Conservation (phyloP, 2,797 vertebrate species). For the Hypotaenidia philippensis region DNA sequence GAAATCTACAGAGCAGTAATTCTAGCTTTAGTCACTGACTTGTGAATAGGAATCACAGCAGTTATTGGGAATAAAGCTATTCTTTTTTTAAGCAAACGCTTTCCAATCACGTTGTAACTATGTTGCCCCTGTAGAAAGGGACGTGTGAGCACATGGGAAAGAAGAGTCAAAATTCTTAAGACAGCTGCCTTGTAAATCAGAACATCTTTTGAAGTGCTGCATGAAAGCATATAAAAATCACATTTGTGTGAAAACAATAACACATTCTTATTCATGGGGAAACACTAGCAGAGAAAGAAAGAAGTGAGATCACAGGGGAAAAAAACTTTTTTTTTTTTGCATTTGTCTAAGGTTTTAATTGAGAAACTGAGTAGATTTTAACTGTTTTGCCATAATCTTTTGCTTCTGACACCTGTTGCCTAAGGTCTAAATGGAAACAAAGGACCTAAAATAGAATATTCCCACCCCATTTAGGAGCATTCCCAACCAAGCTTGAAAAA, state of each 20-base stretch:
- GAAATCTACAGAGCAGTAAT: neutral
- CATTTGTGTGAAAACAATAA: neutral
- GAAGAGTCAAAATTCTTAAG: neutral
- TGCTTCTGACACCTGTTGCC: neutral
- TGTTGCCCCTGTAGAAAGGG: neutral
- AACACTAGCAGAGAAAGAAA: neutral
- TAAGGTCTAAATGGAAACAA: neutral
- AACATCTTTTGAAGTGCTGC: neutral
- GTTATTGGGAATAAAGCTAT: neutral
- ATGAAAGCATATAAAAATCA: neutral
- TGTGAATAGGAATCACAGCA: neutral
- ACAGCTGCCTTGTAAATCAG: neutral
- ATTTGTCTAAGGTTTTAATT: neutral
- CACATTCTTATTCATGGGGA: neutral
- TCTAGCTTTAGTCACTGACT: neutral
- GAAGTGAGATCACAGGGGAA: neutral
- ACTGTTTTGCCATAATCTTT: neutral
- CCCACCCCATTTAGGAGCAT: neutral
- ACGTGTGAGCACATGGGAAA: neutral
- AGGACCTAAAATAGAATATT: neutral
- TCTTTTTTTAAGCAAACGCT: neutral
- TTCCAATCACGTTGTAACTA: neutral
- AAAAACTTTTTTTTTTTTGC: neutral
- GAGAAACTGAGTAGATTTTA: neutral
- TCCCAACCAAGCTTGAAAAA: neutral